These are phyloP conservation scores for Formica aserva DNA, from an alignment of 2,888 invertebrate species.

Conservation along the genomic window DNA sequence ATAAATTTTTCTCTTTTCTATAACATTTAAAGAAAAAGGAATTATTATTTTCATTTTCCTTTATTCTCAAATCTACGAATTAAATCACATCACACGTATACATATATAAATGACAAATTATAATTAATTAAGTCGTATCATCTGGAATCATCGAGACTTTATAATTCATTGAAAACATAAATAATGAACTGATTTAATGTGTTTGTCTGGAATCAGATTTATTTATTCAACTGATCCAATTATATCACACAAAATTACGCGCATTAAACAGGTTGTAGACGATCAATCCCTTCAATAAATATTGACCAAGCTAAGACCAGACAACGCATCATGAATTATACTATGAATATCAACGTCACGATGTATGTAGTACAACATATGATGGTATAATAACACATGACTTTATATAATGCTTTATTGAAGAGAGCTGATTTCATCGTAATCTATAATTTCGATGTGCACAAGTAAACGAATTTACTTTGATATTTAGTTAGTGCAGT, in stretches of 20 bases:
- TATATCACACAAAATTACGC: neutral
- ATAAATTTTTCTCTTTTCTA: neutral
- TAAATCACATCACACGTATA: neutral
- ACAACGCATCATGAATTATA: neutral
- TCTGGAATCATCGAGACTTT: neutral
- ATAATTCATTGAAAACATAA: neutral
- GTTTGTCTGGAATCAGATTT: constrained; percentile 2
- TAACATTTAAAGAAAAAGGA: neutral
- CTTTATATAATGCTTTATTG: neutral
- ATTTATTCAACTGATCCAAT: constrained; percentile 28
- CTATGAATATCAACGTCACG: neutral
- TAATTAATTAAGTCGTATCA: neutral
- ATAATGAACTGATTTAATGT: neutral
- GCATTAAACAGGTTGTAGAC: neutral
- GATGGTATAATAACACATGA: constrained; percentile 21
- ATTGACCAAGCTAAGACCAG: constrained; percentile 10
- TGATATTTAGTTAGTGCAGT: neutral
- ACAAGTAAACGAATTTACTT: constrained; percentile 30
- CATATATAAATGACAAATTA: neutral
- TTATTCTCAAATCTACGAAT: neutral
- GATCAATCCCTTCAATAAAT: constrained; percentile 8
- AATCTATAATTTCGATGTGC: constrained; percentile 2
- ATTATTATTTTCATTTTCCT: neutral
- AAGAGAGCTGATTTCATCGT: neutral
- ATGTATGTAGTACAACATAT: neutral